phyloP scores from a whole-genome alignment of 2,113 vertebrate genomes.

The Bubo scandiacus region DNA sequence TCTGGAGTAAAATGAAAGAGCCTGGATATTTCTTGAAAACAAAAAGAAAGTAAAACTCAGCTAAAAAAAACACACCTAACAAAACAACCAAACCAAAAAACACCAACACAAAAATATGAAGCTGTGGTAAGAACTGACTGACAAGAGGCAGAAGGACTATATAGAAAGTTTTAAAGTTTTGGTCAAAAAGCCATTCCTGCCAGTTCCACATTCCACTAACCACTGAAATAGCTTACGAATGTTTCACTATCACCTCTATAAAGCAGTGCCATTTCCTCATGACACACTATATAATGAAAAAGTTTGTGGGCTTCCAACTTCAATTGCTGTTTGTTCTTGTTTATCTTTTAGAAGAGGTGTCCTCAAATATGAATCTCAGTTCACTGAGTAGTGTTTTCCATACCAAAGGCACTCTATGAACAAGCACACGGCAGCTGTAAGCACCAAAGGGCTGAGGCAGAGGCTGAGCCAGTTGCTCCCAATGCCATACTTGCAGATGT shows the following conservation, averaged over 20 bases:
- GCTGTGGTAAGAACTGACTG: neutral
- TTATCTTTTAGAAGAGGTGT: neutral
- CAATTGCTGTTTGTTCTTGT: neutral
- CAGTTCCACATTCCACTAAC: neutral
- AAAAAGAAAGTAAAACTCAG: neutral
- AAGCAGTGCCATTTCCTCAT: neutral
- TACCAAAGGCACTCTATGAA: neutral
- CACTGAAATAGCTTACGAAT: neutral
- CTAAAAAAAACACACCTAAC: neutral
- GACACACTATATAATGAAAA: neutral
- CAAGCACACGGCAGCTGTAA: neutral
- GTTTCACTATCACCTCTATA: neutral
- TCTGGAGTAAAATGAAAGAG: neutral
- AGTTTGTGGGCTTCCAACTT: neutral
- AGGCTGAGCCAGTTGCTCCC: neutral
- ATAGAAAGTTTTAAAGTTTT: neutral
- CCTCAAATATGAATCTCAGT: accelerated
- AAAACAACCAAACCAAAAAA: neutral
- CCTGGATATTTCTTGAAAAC: neutral
- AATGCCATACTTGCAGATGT: accelerated
- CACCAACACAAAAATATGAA: neutral
- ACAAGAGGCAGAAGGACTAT: neutral
- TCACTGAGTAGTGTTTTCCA: neutral
- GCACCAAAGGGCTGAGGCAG: neutral
- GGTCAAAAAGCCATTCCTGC: neutral